phyloP scores from a whole-genome alignment of 1,140 invertebrate genomes.

The Babylonia areolata region DNA sequence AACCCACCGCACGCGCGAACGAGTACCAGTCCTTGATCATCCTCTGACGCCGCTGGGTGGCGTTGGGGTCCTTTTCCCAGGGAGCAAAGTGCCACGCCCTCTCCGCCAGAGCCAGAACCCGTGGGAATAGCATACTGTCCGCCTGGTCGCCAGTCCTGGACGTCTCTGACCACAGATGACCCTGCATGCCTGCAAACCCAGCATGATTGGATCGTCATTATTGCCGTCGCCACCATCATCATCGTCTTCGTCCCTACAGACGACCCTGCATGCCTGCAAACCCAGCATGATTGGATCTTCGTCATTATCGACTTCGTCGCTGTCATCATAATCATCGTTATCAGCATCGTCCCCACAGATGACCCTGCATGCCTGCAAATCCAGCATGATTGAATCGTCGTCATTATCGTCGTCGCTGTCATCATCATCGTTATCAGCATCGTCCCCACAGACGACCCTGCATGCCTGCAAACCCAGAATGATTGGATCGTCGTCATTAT shows the following conservation, averaged over 20 bases:
- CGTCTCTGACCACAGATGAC: conserved; percentile 65
- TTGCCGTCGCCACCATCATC: not conserved
- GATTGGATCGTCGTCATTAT: too few relatives aligned
- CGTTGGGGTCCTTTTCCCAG: conserved; percentile 57
- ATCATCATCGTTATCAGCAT: too few relatives aligned
- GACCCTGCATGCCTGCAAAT: too few relatives aligned
- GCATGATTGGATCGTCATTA: conserved; percentile 3
- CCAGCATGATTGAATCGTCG: too few relatives aligned
- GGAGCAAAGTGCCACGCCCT: conserved; percentile 65
- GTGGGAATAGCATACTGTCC: conserved; percentile 65
- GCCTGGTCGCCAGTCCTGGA: conserved; percentile 57
- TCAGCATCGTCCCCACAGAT: too few relatives aligned
- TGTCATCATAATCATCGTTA: too few relatives aligned
- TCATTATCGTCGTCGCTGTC: too few relatives aligned
- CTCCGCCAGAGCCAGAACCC: conserved; percentile 68
- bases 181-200: conserved; percentile 65
- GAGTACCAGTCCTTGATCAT: conserved; percentile 61
- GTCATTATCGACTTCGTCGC: too few relatives aligned
- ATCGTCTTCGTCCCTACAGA: not conserved
- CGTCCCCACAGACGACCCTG: too few relatives aligned
- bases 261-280: too few relatives aligned
- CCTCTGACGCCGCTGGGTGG: conserved; percentile 20
- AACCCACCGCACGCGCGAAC: conserved; percentile 65
- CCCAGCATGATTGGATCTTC: too few relatives aligned
- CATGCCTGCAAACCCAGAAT: too few relatives aligned